Evolutionary conservation across 2,113 vertebrate species (phyloP).

Genomic region (Opisthocomus hoazin): DNA sequence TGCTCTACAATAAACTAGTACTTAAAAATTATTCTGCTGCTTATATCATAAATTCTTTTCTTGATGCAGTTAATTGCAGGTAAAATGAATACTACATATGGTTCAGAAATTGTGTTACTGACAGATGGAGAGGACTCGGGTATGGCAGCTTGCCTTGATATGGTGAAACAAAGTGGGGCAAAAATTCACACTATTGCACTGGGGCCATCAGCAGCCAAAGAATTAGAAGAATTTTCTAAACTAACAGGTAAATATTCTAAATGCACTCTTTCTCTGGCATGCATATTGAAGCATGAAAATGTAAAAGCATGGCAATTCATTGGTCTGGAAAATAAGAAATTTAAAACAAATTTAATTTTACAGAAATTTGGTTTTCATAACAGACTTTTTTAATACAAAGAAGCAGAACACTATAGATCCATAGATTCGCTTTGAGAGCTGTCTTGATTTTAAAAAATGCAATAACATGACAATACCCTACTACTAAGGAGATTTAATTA

Average conservation of each 20-base stretch:
- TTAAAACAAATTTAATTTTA: neutral
- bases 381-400: neutral
- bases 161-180: conserved; percentile 24
- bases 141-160: neutral
- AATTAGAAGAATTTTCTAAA: conserved; percentile 47
- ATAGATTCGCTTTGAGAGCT: neutral
- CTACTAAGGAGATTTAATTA: neutral
- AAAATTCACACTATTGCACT: conserved; percentile 69
- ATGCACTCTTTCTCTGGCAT: neutral
- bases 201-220: conserved; percentile 30
- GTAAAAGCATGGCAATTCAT: neutral
- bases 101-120: conserved; percentile 67
- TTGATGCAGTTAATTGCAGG: conserved; percentile 36
- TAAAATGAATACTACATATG: conserved; percentile 1
- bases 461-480: neutral
- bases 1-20: neutral
- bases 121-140: conserved; percentile 54
- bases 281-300: neutral
- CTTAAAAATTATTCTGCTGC: neutral
- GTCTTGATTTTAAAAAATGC: neutral
- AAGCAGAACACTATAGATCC: neutral
- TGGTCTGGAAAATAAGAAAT: neutral
- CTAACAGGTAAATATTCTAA: conserved; percentile 39
- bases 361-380: neutral
- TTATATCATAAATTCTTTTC: neutral